Base-by-base conservation (phyloP, 2,113 vertebrate genomes). In the Heterotilapia buettikoferi region DNA sequence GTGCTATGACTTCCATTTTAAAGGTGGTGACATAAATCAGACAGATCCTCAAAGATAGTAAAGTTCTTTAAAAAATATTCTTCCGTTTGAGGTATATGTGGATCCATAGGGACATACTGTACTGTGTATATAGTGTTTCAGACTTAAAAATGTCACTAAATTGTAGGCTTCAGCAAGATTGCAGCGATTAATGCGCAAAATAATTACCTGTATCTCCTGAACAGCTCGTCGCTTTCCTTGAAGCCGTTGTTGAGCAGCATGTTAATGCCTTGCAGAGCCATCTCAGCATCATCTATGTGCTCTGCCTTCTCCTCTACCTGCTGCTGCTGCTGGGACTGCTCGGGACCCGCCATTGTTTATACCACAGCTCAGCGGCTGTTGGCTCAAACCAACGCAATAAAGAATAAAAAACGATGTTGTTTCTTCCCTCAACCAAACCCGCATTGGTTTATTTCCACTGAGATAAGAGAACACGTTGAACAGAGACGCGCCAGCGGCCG, bases 181-280 rank as follows among this genome's bases (percentile, higher is more conserved):
- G 16, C 40, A 47, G 9, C 26, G 43, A 31, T 50, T 50, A 50
- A 50, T 76, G 45, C 10, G 47, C 5, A 5, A 14, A 26, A 26
- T 9, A n/a, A 47, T 92, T 92, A 99, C 98, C 98, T 97, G 97
- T 99, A 98, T 97, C 97, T 97, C 95, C 95, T 97, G 97, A 99
- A 99, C 59, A 99, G 98, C 97, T 98, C 98, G 95, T 99, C 98
- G 59, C 98, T 99, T 88, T 99, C 98, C 47, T 97, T 97, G 92
- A 99, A 99, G 82, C 98, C 98, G 96, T 99, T 99, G 96, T 99
- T 99, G 86, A 99, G 97, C 92, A 99, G 97, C 98, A 99, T 98
- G 92, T 99, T 99, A 91, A 99, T 99, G 63, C 98, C 98, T 7
- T 97, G 98, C 94, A 99, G 96, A 52, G 98, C 98, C 94, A 99